Evolutionary conservation across 1,140 invertebrate genomes (phyloP).

Genomic region (Hermetia illucens): DNA sequence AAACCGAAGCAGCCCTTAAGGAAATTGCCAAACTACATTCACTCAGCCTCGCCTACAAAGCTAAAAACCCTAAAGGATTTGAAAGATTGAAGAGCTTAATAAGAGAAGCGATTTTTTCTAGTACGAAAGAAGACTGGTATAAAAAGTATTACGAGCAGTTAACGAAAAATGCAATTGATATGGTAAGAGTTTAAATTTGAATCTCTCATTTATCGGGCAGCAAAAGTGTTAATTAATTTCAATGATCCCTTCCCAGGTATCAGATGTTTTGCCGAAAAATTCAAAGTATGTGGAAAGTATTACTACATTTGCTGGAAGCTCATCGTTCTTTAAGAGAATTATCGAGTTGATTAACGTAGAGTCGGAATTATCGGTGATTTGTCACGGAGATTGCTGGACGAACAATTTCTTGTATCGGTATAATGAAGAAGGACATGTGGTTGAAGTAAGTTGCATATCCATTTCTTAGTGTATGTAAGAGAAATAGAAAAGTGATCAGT

Average conservation of each 20-base stretch:
- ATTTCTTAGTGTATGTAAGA: no score
- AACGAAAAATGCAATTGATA: conserved; percentile 45
- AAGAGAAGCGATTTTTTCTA: conserved; percentile 44
- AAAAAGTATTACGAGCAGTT: conserved; percentile 49
- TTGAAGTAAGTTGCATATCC: conserved; percentile 30
- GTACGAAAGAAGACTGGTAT: conserved; percentile 53
- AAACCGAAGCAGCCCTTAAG: conserved; percentile 42
- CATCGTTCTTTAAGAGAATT: conserved; percentile 53
- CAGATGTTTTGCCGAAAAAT: conserved; percentile 37
- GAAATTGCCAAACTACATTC: conserved; percentile 51
- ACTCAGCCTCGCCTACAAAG: conserved; percentile 46
- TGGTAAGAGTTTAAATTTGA: conserved; percentile 37
- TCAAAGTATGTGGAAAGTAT: conserved; percentile 45
- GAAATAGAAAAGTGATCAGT: no score
- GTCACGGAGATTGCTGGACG: conserved; percentile 63
- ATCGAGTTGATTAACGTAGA: conserved; percentile 41
- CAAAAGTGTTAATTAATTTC: no score
- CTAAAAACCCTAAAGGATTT: conserved; percentile 44
- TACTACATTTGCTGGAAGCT: conserved; percentile 41
- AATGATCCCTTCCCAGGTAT: conserved; percentile 14
- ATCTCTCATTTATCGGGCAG: not conserved
- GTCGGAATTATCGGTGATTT: conserved; percentile 49
- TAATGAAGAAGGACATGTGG: conserved; percentile 31
- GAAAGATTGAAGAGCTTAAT: conserved; percentile 36
- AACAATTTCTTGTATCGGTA: conserved; percentile 57